Evolutionary conservation across 2,888 invertebrate genomes (phyloP).

Genomic region (Drosophila parthenogenetica): DNA sequence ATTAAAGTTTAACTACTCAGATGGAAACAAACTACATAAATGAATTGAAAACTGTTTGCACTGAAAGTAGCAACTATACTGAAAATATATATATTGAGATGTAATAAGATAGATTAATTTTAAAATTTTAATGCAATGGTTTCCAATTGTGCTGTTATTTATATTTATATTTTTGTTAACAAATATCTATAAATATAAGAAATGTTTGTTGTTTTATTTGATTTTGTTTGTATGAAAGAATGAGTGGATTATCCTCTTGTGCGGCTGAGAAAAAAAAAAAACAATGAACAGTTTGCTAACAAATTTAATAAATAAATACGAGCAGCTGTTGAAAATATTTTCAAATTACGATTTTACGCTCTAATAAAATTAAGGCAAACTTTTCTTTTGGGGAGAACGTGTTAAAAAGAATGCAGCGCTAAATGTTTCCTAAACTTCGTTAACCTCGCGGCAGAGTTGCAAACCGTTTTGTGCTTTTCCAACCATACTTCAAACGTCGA

Average conservation of each 20-base stretch:
- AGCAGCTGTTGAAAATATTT: conserved; percentile 21
- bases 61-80: neutral
- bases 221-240: neutral
- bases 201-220: neutral
- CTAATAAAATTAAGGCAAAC: conserved; percentile 68
- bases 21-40: neutral
- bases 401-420: conserved; percentile 64
- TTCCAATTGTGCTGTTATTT: neutral
- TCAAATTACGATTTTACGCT: conserved; percentile 70
- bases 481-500: conserved; percentile 64
- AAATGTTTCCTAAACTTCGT: conserved; percentile 69
- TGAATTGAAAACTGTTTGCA: neutral
- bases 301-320: neutral
- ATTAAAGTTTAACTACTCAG: conserved; percentile 20
- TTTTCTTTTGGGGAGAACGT: conserved; percentile 40
- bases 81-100: neutral
- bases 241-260: neutral
- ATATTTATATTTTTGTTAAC: neutral
- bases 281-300: neutral
- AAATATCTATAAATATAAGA: neutral
- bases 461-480: conserved; percentile 47
- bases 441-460: conserved; percentile 48
- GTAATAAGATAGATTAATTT: too few relatives aligned
- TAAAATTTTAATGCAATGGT: too few relatives aligned
- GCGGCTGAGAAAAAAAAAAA: neutral